Evolutionary conservation across 2,797 vertebrate genomes (phyloP).

Genomic region (Erithacus rubecula): DNA sequence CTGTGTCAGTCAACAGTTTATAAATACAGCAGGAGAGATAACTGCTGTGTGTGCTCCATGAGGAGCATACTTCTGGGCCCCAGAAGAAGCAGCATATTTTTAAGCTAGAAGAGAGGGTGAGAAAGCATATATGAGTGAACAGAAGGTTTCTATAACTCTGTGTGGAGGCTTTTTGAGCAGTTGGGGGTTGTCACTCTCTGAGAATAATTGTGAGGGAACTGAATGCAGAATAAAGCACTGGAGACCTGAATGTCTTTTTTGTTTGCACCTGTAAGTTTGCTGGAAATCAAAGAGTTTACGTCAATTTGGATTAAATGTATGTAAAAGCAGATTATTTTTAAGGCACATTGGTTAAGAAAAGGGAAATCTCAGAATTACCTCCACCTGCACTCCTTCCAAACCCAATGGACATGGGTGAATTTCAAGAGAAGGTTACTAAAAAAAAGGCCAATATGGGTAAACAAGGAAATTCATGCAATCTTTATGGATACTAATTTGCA

Average conservation of each 20-base stretch:
- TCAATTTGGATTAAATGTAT: not conserved
- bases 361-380: not conserved
- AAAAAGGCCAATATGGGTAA: not conserved
- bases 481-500: not conserved
- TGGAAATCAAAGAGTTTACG: not conserved
- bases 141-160: not conserved
- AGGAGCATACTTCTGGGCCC: not conserved
- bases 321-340: not conserved
- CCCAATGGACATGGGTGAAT: not conserved
- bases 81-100: conserved; percentile 8
- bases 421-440: not conserved
- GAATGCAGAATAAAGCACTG: not conserved
- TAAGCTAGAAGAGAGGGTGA: not conserved
- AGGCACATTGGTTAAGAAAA: not conserved
- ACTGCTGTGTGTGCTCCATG: not conserved
- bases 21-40: not conserved
- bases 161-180: not conserved
- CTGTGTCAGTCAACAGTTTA: not conserved
- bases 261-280: not conserved
- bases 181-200: not conserved
- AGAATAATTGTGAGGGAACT: not conserved
- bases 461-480: not conserved
- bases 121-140: not conserved
- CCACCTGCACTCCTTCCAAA: accelerated
- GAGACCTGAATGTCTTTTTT: not conserved